Percentiles rank a stretch among this genome's conserved stretches.
These are phyloP conservation scores for Cariama cristata DNA, from an alignment of 2,113 vertebrate genomes.

Conservation along the genomic window DNA sequence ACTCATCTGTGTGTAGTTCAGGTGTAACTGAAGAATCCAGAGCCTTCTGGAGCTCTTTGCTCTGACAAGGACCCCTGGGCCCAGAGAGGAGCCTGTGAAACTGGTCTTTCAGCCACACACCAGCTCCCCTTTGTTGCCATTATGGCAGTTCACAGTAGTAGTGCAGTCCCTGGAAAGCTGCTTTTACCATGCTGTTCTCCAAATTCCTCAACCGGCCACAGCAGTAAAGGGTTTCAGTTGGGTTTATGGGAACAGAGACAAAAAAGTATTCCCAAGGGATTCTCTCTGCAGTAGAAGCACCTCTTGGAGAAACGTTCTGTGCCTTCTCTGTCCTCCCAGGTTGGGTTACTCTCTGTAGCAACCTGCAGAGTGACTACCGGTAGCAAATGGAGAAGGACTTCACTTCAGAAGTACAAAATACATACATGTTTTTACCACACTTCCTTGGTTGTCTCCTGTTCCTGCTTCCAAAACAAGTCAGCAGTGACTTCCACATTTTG, in stretches of 20 bases:
- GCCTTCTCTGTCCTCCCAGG: background rate
- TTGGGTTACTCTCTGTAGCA: background rate
- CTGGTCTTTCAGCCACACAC: background rate
- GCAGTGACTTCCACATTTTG: background rate
- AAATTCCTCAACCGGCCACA: background rate
- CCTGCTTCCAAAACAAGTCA: background rate
- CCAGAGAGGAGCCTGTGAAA: background rate
- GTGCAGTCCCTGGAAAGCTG: background rate
- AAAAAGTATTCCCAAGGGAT: background rate
- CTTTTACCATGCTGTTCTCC: background rate
- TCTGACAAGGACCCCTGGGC: background rate
- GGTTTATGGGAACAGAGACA: background rate
- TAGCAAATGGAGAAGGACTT: background rate
- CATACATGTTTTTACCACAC: background rate
- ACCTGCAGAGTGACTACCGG: background rate
- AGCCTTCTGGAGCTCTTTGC: background rate
- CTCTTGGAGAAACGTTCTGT: background rate
- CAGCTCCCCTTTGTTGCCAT: background rate
- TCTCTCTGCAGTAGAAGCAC: background rate
- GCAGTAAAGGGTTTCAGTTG: background rate
- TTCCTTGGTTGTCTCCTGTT: background rate
- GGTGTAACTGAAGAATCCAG: background rate
- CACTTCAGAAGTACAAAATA: background rate
- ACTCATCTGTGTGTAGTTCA: background rate
- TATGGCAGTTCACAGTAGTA: background rate